Base-by-base conservation (phyloP, 2,113 vertebrate species). In the Tragelaphus buxtoni region DNA sequence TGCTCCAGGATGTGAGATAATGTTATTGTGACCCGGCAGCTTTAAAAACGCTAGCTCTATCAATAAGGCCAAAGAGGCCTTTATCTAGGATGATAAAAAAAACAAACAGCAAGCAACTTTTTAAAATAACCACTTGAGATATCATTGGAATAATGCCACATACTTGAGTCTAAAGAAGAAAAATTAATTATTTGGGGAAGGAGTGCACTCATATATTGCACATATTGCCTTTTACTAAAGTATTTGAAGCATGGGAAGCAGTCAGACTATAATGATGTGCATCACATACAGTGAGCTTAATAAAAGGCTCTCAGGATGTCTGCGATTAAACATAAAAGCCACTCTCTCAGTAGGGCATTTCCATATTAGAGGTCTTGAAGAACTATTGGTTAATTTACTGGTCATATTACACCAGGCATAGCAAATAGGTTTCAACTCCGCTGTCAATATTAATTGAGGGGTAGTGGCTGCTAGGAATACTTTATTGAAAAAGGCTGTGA, bases 11-110 rank as follows among this genome's bases (percentile, higher is more conserved):
- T 91, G 65, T 86, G 58, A 95, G 79, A 53, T 93, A 92, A 94
- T 83, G 91, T n/a, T 82, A 86, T 61, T 95, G 60, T 81, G 77
- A 88, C 56, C 60, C 5, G 28, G 26, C 7, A 61, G 87, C 11
- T 96, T 97, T 58, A 79, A 42, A 2, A 1, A 56, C 18, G 22
- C 39, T 91, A 88, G 88, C 72, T 28, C 60, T 90, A 81, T 92
- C 90, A 94, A 94, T 84, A 86, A 96, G 30, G 28, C 51, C 82
- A 89, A 93, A 95, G 45, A 94, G 32, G 5, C 20, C 82, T 82
- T 97, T 82, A 89, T 96, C 55, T 85, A 49, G 72, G 39, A 86
- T 89, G 47, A 74, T 72, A 89, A 81, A 94, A 93, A 77, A 96
- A 95, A 28, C 35, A 96, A 97, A 82, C 13, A 77, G 35, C 88